These are phyloP conservation scores for Sarcophaga bullata DNA, from an alignment of 1,140 invertebrate genomes.

Conservation along the genomic window DNA sequence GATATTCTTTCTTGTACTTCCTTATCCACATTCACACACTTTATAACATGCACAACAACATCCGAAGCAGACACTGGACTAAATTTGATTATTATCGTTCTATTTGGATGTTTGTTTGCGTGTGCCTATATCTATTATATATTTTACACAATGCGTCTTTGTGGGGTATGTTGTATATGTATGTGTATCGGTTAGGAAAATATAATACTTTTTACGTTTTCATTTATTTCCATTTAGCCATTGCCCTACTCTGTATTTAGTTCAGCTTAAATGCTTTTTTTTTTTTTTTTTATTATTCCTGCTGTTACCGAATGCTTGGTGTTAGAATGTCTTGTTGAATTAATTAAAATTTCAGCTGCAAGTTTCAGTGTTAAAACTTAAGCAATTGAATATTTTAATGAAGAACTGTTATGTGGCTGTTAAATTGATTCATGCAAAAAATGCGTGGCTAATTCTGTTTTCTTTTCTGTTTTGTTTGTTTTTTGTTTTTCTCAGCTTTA, in stretches of 20 bases:
- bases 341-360: conserved; percentile 2
- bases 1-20: background rate
- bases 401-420: conserved; percentile 8
- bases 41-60: background rate
- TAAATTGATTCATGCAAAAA: conserved; percentile 29
- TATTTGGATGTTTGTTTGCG: background rate
- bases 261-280: background rate
- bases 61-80: conserved; percentile 8
- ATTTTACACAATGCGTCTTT: too few relatives aligned
- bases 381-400: background rate
- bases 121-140: background rate
- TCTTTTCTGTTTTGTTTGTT: background rate
- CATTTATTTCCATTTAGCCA: background rate
- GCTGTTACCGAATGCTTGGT: background rate
- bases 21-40: background rate
- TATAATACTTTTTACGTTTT: too few relatives aligned
- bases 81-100: background rate
- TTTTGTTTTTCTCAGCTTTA: too few relatives aligned
- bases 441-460: background rate
- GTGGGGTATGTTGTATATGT: too few relatives aligned
- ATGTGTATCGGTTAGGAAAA: too few relatives aligned
- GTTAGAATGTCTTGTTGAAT: background rate
- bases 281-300: too few relatives aligned
- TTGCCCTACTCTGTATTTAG: background rate
- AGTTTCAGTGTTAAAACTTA: conserved; percentile 13